A percentile compares a stretch with the other conserved stretches of the same genome.
Conservation (phyloP, 2,113 vertebrate species). For the Notarius lentiginosus region DNA sequence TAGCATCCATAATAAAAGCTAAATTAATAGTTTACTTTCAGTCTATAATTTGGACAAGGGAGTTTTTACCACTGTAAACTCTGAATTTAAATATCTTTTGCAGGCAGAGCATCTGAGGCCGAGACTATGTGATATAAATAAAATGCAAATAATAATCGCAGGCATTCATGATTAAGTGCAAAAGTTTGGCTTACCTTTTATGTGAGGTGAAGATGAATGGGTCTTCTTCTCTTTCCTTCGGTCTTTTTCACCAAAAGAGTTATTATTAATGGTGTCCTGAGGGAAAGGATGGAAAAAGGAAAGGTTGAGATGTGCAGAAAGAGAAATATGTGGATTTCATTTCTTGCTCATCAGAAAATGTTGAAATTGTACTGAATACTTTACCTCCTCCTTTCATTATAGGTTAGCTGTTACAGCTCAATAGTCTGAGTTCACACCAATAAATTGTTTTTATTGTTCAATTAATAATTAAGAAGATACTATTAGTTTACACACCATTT, state of each 20-base stretch:
- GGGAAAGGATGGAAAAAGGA: not conserved
- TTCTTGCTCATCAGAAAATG: not conserved
- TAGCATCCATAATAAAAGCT: not conserved
- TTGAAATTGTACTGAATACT: not conserved
- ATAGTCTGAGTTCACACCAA: not conserved
- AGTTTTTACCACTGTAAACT: not conserved
- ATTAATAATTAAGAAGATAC: not conserved
- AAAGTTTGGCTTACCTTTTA: slow-evolving; percentile 79
- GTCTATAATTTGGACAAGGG: not conserved
- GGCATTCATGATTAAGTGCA: not conserved
- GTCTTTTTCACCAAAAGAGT: slow-evolving; percentile 95
- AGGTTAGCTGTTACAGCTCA: not conserved
- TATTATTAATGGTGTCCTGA: slow-evolving; percentile 98
- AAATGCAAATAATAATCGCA: not conserved
- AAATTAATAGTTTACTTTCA: not conserved
- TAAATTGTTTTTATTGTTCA: not conserved
- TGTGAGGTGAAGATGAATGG: slow-evolving; percentile 88
- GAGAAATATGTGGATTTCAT: not conserved
- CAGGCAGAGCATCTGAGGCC: not conserved
- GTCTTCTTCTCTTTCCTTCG: slow-evolving; percentile 92
- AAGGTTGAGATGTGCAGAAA: not conserved
- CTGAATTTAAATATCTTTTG: not conserved
- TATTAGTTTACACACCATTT: not conserved
- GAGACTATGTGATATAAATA: not conserved
- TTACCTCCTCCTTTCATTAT: not conserved